Evolutionary conservation across 2,888 invertebrate genomes (phyloP), one percentile per base, ranked within the genome.

Genomic region (Lithophane leautieri): DNA sequence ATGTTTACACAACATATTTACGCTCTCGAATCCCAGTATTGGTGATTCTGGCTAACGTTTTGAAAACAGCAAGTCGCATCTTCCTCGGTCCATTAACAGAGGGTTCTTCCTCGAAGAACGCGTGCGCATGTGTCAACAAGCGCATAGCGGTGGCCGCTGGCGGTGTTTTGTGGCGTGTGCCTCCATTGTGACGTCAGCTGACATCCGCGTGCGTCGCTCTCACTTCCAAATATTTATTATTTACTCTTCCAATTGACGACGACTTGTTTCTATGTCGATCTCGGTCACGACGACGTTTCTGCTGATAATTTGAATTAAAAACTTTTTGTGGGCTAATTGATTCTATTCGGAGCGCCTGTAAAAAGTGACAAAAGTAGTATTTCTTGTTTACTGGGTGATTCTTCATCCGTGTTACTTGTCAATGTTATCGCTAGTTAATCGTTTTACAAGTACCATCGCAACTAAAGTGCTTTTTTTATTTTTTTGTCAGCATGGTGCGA

Each of bases 71-170:
- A 16, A 62, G 25, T 84, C 86, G 90, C 90, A 91, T 89, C 91
- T 92, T 90, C 86, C 89, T 90, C 84, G 84, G 84, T 86, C 89
- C 92, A 93, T 93, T 92, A 91, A 93, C 89, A 83, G 83, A 80
- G 79, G 88, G 82, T 87, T 77, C 79, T 96, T 95, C 95, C 91
- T 83, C 88, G 95, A 95, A 95, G 89, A 87, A 90, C 95, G 94
- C 94, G 95, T 95, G 96, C 94, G 91, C 92, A 79, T 80, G 76
- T 91, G 85, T 93, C 92, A 94, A 93, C 91, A 93, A 77, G 56
- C 72, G 65, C 76, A 86, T 85, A 88, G 78, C 82, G 67, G 60
- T 60, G 68, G 68, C 50, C 73, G 44, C 50, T 62, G 81, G 70
- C 78, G 84, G 67, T 74, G 63, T 74, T 65, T 28, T 56, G 60